phyloP scores from a whole-genome alignment of 2,113 vertebrate species.

The Ursus arctos region DNA sequence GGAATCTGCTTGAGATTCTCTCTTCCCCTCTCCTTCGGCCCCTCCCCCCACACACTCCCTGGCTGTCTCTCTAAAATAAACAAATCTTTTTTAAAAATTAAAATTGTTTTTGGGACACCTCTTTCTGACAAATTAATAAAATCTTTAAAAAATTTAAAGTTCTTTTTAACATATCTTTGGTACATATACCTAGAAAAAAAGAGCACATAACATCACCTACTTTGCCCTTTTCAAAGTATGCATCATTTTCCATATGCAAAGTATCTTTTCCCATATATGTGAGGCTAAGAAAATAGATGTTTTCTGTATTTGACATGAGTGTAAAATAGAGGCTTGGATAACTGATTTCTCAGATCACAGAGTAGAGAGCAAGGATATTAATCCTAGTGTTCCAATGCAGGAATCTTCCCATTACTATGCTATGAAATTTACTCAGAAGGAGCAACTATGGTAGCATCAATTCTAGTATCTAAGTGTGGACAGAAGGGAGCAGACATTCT shows the following conservation, averaged over 20 bases:
- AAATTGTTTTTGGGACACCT: background rate
- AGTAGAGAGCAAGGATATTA: background rate
- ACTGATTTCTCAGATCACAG: background rate
- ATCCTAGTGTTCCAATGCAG: background rate
- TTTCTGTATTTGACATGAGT: background rate
- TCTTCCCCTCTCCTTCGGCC: background rate
- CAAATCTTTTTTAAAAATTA: background rate
- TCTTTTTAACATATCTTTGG: background rate
- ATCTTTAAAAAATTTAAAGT: background rate
- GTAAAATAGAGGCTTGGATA: background rate
- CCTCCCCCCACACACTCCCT: background rate
- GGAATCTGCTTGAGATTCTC: background rate
- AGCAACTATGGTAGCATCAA: fast-evolving
- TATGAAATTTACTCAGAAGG: background rate
- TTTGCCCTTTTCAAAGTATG: background rate
- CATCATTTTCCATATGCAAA: background rate
- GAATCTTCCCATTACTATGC: background rate
- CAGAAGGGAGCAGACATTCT: background rate
- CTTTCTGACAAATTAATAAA: background rate
- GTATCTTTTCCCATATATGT: background rate
- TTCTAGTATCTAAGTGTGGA: background rate
- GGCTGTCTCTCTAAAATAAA: background rate
- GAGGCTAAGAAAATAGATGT: background rate
- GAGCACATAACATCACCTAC: background rate
- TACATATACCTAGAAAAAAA: background rate